phyloP scores from a whole-genome alignment of 2,113 vertebrate genomes.

The Erythrocercus mccallii region DNA sequence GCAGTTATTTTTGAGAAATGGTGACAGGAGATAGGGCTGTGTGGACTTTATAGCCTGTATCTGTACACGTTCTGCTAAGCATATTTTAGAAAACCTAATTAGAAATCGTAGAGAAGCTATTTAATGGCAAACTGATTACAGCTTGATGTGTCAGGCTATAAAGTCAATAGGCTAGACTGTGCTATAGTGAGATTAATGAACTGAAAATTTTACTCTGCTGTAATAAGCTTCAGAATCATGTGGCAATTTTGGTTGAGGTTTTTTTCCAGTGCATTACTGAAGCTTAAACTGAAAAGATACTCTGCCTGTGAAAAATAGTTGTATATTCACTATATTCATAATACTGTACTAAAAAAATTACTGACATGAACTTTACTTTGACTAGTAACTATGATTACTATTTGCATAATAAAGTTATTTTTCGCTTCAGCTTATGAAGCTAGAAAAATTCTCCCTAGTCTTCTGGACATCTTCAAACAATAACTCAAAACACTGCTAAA shows the following conservation, averaged over 20 bases:
- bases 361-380: neutral
- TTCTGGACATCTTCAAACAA: neutral
- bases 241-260: neutral
- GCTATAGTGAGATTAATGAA: conserved; percentile 14
- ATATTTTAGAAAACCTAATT: conserved; percentile 34
- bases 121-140: conserved; percentile 6
- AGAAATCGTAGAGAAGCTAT: neutral
- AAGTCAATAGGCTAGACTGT: conserved; percentile 26
- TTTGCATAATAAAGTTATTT: neutral
- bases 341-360: neutral
- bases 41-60: neutral
- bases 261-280: neutral
- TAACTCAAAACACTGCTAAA: neutral
- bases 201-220: neutral
- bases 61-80: conserved; percentile 12
- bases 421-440: neutral
- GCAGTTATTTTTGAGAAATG: conserved; percentile 24
- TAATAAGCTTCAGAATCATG: neutral
- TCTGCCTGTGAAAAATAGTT: neutral
- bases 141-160: conserved; percentile 5
- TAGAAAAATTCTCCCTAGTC: neutral
- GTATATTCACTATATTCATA: neutral
- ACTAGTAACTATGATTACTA: neutral
- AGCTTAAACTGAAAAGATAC: neutral
- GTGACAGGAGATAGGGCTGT: neutral